Percentiles rank a stretch among this genome's conserved stretches.
phyloP scores from a whole-genome alignment of 2,113 vertebrate genomes.

The Eonycteris spelaea region DNA sequence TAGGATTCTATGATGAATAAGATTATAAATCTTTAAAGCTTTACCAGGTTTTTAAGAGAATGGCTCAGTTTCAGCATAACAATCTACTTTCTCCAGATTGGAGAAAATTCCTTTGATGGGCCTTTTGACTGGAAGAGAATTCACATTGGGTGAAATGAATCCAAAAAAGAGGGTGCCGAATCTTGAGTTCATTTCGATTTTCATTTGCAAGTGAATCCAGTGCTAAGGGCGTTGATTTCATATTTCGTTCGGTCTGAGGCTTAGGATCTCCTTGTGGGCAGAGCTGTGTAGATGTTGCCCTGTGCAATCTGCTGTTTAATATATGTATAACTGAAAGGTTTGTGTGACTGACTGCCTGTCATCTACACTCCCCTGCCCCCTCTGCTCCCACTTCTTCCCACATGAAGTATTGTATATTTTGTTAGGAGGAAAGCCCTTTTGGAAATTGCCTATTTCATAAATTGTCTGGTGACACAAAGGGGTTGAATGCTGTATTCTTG shows the following conservation, averaged over 20 bases:
- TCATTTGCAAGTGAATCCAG: conserved; percentile 9
- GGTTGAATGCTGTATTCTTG: conserved; percentile 74
- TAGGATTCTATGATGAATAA: conserved; percentile 18
- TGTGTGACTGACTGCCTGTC: background rate
- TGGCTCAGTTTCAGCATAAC: background rate
- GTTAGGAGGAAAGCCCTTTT: conserved; percentile 41
- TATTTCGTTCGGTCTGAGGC: conserved; percentile 22
- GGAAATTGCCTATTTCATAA: conserved; percentile 71
- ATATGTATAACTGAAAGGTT: conserved; percentile 41
- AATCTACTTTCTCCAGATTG: background rate
- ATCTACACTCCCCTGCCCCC: background rate
- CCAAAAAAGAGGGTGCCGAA: conserved; percentile 8
- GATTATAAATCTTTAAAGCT: conserved; percentile 45
- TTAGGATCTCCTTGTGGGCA: conserved; percentile 25
- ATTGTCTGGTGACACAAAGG: conserved; percentile 69
- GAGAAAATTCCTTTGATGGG: background rate
- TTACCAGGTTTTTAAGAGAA: conserved; percentile 38
- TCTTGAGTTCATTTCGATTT: conserved; percentile 37
- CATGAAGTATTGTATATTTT: conserved; percentile 25
- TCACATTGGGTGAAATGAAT: conserved; percentile 56
- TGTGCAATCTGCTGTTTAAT: conserved; percentile 27
- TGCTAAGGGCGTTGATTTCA: background rate
- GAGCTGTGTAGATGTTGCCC: conserved; percentile 18
- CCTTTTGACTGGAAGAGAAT: conserved; percentile 33
- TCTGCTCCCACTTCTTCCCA: conserved; percentile 24